phyloP scores from a whole-genome alignment of 1,140 invertebrate genomes.

The Brachystomella parvula region DNA sequence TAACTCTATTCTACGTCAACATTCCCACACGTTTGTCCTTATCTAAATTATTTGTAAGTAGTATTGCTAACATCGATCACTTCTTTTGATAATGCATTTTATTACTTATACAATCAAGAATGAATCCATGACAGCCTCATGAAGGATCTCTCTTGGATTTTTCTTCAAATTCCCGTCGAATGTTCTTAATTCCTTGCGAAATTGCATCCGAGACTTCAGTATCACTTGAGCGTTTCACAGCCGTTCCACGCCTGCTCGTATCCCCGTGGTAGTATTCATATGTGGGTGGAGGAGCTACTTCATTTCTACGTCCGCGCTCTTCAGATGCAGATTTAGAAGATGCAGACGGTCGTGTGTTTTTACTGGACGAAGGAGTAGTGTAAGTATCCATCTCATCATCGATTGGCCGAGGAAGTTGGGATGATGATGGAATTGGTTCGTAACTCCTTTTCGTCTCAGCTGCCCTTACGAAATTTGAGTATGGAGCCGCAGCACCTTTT shows the following conservation, averaged over 20 bases:
- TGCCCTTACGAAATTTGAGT: constrained; percentile 8
- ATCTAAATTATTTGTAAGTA: no score
- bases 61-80: no score
- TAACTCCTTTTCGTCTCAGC: neutral
- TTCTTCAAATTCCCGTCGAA: neutral
- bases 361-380: constrained; percentile 14
- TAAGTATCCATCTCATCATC: neutral
- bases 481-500: neutral
- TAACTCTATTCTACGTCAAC: neutral
- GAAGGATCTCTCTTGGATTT: no score
- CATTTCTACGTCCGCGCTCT: constrained; percentile 41
- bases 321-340: constrained; percentile 1
- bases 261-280: constrained; percentile 55
- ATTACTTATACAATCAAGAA: no score
- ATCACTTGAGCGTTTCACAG: neutral
- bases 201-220: neutral
- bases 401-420: neutral
- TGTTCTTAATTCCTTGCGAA: neutral
- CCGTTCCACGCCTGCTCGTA: neutral
- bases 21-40: neutral
- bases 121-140: no score
- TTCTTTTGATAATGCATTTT: no score
- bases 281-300: constrained; percentile 56
- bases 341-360: constrained; percentile 23
- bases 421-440: neutral